Evolutionary conservation across 2,888 invertebrate species (phyloP).

Genomic region (Cheilosia scutellata): DNA sequence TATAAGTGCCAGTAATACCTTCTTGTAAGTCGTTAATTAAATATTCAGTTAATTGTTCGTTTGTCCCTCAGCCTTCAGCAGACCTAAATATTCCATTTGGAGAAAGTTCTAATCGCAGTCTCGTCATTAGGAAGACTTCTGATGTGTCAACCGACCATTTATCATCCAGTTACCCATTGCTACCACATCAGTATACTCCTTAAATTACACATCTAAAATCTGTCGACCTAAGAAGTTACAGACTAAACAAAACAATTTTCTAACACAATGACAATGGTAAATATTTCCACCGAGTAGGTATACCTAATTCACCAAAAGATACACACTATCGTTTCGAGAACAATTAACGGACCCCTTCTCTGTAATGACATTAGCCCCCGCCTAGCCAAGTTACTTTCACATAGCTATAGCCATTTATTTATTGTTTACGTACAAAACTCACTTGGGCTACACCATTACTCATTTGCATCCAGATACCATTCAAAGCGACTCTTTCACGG

Average conservation of each 20-base stretch:
- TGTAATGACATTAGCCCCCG: slow-evolving; percentile 40
- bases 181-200: background rate
- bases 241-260: background rate
- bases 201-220: background rate
- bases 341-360: slow-evolving; percentile 31
- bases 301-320: slow-evolving; percentile 8
- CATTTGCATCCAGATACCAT: slow-evolving; percentile 33
- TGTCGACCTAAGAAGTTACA: background rate
- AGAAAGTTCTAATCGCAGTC: background rate
- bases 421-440: slow-evolving; percentile 42
- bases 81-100: background rate
- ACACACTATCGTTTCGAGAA: slow-evolving; percentile 26
- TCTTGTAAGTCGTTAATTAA: no score
- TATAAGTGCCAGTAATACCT: no score
- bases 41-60: no score
- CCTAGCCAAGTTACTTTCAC: background rate
- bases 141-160: background rate
- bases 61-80: no score
- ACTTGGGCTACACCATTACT: slow-evolving; percentile 46
- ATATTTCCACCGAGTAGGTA: slow-evolving; percentile 20
- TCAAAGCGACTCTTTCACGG: background rate
- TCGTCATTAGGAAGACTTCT: background rate
- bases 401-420: slow-evolving; percentile 39
- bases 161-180: background rate
- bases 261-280: slow-evolving; percentile 4